Percentiles rank a stretch among this genome's conserved stretches.
Conservation (phyloP, 1,140 invertebrate species). For the Trichoplusia ni region DNA sequence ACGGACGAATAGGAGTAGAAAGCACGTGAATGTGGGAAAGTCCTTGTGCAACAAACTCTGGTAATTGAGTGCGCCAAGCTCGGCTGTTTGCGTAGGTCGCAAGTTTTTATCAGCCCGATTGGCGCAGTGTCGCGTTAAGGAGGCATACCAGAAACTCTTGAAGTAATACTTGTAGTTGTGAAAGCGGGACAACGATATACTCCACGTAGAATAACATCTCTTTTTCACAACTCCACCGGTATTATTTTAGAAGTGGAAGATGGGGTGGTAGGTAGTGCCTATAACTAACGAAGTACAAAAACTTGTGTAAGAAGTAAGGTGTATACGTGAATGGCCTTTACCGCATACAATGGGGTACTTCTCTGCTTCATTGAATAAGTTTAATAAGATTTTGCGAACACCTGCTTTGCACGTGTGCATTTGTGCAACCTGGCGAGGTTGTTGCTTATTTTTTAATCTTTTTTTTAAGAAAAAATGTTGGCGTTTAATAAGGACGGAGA, state of each 20-base stretch:
- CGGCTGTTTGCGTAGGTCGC: conserved; percentile 56
- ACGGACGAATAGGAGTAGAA: conserved; percentile 46
- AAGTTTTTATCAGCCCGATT: conserved; percentile 63
- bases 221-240: neutral
- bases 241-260: neutral
- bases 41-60: conserved; percentile 59
- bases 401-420: too few relatives aligned
- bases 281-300: conserved; percentile 3
- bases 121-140: conserved; percentile 55
- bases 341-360: conserved; percentile 20
- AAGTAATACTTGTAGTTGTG: too few relatives aligned
- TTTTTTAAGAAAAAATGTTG: too few relatives aligned
- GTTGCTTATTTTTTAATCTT: too few relatives aligned
- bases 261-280: too few relatives aligned
- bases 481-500: too few relatives aligned
- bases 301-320: conserved; percentile 18
- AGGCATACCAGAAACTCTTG: too few relatives aligned
- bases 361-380: conserved; percentile 26
- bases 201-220: too few relatives aligned
- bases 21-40: conserved; percentile 54
- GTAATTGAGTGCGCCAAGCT: conserved; percentile 59
- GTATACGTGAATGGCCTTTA: conserved; percentile 30
- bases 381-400: conserved; percentile 25
- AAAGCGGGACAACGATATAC: too few relatives aligned
- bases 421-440: too few relatives aligned